phyloP scores from a whole-genome alignment of 2,797 vertebrate species.

The Tangara arthus region DNA sequence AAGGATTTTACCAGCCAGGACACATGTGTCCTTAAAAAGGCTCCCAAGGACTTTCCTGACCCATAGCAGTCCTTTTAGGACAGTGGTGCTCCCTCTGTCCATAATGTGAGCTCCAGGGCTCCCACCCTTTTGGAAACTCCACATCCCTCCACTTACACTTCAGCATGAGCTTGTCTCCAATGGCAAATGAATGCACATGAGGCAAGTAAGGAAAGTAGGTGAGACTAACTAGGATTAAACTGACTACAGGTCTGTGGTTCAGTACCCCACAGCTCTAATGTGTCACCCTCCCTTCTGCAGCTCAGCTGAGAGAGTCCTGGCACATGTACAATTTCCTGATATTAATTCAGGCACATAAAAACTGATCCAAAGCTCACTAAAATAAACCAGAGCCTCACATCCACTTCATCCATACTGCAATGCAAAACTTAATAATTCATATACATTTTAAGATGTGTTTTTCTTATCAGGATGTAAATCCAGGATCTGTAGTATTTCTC shows the following conservation, averaged over 20 bases:
- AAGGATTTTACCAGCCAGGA: background rate
- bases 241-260: conserved; percentile 62
- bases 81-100: background rate
- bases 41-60: background rate
- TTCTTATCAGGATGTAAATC: background rate
- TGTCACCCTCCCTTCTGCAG: conserved; percentile 57
- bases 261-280: conserved; percentile 55
- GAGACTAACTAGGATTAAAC: conserved; percentile 58
- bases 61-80: background rate
- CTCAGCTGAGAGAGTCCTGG: conserved; percentile 55
- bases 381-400: background rate
- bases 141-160: background rate
- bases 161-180: conserved; percentile 16
- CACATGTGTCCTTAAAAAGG: rapidly evolving
- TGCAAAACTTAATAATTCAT: background rate
- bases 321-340: conserved; percentile 11
- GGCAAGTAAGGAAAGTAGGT: conserved; percentile 51
- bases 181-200: conserved; percentile 52
- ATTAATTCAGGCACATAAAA: background rate
- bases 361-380: background rate
- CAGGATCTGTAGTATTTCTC: background rate
- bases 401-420: background rate
- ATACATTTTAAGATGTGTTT: background rate
- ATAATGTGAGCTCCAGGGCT: background rate
- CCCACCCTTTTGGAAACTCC: background rate